A percentile compares a stretch with the other conserved stretches of the same genome.
Conservation (phyloP, 2,113 vertebrate genomes). For the Esox niger region DNA sequence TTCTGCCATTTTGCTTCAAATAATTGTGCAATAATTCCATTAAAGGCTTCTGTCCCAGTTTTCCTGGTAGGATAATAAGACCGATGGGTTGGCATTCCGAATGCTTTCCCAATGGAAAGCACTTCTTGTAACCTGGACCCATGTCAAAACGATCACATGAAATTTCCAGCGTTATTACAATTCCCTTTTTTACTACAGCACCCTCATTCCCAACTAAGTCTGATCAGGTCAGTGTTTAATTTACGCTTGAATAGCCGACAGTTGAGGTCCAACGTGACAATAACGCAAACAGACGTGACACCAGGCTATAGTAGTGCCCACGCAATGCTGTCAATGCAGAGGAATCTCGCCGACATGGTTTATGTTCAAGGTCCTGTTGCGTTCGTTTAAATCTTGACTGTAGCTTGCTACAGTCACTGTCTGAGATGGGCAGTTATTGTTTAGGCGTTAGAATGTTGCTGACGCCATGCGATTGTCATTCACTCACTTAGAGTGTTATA, state of each 20-base stretch:
- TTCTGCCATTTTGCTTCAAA: neutral
- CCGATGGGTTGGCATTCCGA: neutral
- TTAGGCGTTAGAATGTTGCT: neutral
- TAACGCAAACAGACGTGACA: neutral
- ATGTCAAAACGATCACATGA: too few relatives aligned
- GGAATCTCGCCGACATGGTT: neutral
- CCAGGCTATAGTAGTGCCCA: neutral
- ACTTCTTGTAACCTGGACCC: too few relatives aligned
- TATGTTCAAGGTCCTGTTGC: neutral
- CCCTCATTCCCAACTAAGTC: too few relatives aligned
- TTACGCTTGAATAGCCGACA: too few relatives aligned
- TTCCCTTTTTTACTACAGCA: too few relatives aligned
- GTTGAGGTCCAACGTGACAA: too few relatives aligned
- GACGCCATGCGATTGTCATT: neutral
- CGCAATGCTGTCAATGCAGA: neutral
- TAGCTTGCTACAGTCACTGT: neutral
- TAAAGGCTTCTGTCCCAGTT: neutral
- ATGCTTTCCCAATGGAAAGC: too few relatives aligned
- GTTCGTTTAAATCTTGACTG: neutral
- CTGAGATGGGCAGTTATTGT: neutral
- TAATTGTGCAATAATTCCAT: conserved; percentile 8
- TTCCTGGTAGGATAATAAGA: neutral
- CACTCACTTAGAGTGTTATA: neutral
- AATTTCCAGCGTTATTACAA: too few relatives aligned
- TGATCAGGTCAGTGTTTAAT: too few relatives aligned